Evolutionary conservation across 2,888 invertebrate genomes (phyloP), one percentile per base, ranked within the genome.

Genomic region (Leptogaster cylindrica): DNA sequence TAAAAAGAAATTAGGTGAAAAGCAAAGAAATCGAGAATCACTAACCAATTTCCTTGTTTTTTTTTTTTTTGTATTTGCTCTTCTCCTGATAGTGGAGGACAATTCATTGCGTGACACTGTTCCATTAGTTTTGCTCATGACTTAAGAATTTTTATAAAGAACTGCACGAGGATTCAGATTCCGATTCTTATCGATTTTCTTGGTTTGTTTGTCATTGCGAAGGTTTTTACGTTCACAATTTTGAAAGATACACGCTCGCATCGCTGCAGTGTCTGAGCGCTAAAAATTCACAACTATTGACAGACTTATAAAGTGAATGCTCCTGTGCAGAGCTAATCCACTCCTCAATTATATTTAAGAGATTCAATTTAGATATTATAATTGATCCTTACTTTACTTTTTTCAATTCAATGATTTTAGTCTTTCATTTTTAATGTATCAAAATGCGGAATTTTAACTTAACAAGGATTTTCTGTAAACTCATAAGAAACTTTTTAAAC

Each of bases 61-160:
- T n/a, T n/a, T n/a, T n/a, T n/a, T n/a, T n/a, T n/a, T n/a, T n/a
- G n/a, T n/a, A n/a, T n/a, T n/a, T n/a, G n/a, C 36, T 25, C 39
- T 58, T 23, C 23, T 20, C 16, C 27, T 23, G 55, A 27, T 28
- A 51, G 18, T 27, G 18, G 31, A 41, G 48, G 46, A 63, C 44
- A 18, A 27, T 63, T 63, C 31, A 33, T 63, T 46, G 63, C 63
- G 63, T 63, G 63, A 63, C 63, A 63, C n/a, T 20, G 44, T 28
- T 20, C 44, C 63, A 63, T 63, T 63, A 63, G 63, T 63, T 63
- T 63, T 63, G 58, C 41, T 58, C 58, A 58, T 58, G 58, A 58
- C 58, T 58, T 25, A 14, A 14, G 23, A 58, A 39, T 58, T 58
- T 58, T 58, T 58, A 58, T 58, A 58, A 58, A 58, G 58, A 58